These are phyloP conservation scores for Ataeniobius toweri DNA, from an alignment of 2,797 vertebrate genomes.

Conservation along the genomic window DNA sequence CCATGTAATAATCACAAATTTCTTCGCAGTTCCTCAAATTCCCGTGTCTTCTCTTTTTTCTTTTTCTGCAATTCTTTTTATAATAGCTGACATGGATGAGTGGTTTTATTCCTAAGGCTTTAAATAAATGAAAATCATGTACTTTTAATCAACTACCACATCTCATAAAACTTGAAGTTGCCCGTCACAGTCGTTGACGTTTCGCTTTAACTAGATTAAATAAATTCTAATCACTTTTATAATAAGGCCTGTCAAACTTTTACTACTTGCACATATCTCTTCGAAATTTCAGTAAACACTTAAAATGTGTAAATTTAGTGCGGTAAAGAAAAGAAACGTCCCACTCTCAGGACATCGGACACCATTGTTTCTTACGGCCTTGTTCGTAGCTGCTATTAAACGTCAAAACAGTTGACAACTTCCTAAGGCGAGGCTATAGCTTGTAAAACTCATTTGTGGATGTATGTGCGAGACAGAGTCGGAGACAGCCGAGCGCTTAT, in stretches of 20 bases:
- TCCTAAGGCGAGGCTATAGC: conserved; percentile 75
- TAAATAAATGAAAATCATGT: conserved; percentile 5
- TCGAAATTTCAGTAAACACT: conserved; percentile 18
- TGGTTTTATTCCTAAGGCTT: not conserved
- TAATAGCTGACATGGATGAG: not conserved
- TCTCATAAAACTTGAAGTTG: not conserved
- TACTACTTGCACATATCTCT: conserved; percentile 22
- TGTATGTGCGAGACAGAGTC: conserved; percentile 44
- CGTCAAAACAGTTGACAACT: conserved; percentile 76
- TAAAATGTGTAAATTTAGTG: conserved; percentile 6
- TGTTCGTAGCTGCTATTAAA: conserved; percentile 75
- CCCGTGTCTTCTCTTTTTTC: not conserved
- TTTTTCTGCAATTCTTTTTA: not conserved
- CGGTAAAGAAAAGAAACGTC: conserved; percentile 5
- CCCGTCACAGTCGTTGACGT: not conserved
- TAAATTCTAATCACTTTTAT: not conserved
- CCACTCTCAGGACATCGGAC: conserved; percentile 61
- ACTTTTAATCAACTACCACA: conserved; percentile 17
- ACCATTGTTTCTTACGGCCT: conserved; percentile 66
- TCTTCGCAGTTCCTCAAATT: conserved; percentile 6
- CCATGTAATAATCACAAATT: conserved; percentile 10
- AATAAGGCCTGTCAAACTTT: conserved; percentile 28
- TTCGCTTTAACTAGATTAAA: conserved; percentile 5
- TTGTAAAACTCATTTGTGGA: conserved; percentile 71
- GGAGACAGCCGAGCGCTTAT: conserved; percentile 58